Evolutionary conservation across 2,113 vertebrate genomes (phyloP).

Genomic region (Phyllostomus hastatus): DNA sequence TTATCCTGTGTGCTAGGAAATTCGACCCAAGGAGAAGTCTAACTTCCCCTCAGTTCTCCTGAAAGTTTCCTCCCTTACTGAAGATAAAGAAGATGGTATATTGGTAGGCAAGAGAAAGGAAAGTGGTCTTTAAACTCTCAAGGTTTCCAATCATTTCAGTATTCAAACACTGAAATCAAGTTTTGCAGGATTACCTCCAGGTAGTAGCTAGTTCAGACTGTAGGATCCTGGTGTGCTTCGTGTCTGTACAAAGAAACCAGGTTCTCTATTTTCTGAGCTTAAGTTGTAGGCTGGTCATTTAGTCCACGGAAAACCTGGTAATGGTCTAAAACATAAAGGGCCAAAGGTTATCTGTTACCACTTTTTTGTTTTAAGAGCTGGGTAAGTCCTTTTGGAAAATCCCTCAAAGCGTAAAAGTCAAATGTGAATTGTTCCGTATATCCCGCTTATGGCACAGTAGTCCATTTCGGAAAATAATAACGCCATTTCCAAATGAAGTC

Average conservation of each 20-base stretch:
- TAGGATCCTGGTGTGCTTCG: neutral
- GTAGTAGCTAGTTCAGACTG: neutral
- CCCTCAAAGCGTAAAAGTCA: neutral
- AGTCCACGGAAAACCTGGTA: neutral
- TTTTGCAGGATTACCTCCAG: neutral
- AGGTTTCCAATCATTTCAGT: neutral
- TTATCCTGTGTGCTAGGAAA: constrained; percentile 5
- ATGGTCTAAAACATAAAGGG: neutral
- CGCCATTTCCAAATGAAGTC: constrained; percentile 22
- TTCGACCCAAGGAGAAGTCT: constrained; percentile 8
- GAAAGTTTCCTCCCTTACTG: neutral
- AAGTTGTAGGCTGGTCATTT: neutral
- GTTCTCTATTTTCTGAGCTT: neutral
- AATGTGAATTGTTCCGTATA: neutral
- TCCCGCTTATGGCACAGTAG: neutral
- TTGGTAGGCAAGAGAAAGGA: neutral
- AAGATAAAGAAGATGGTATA: neutral
- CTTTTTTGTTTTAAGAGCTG: neutral
- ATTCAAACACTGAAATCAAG: neutral
- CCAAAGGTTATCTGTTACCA: neutral
- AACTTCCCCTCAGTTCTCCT: neutral
- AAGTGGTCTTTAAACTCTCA: neutral
- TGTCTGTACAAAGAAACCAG: neutral
- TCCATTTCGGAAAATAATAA: constrained; percentile 52
- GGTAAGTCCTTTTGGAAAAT: neutral